Evolutionary conservation across 2,888 invertebrate species (phyloP), one percentile per base, ranked within the genome.

Genomic region (Drosophila greeni): DNA sequence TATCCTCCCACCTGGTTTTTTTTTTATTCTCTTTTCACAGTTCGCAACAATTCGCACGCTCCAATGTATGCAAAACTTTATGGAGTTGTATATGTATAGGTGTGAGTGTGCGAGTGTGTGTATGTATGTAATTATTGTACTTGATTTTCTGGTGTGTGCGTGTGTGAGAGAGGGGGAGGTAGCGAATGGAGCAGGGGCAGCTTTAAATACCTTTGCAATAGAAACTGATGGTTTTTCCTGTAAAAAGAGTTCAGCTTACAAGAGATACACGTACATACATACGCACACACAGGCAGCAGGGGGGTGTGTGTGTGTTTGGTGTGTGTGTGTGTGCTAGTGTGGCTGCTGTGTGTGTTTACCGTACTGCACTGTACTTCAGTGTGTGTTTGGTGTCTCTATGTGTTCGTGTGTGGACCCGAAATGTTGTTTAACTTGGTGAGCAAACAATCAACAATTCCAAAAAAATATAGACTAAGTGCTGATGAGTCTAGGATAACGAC

Each of bases 171-270:
- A 29, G 67, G 18, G 39, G 39, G 31, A 20, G 2, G 2, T 2
- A 9, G 51, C 39, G 34, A 16, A 26, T 45, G 69, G 26, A 40
- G 52, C 34, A 57, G 56, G 78, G 78, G 85, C 83, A 84, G 82
- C 75, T 76, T 81, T 82, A 86, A 85, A 84, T 85, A 85, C 86
- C 86, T 85, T 79, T 76, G 83, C 74, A 85, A 85, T 72, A 84
- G 74, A 85, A 85, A 85, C 72, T 85, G 86, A 83, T 86, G 85
- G 74, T 86, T 86, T 82, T 86, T 85, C 86, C 86, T 86, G 85
- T 70, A 85, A 86, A 75, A 81, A 86, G 79, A 86, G 82, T 76
- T 74, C 62, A 82, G 84, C 84, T 81, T 81, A 79, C 84, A 84
- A 82, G 70, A 78, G 64, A 66, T 61, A 82, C 77, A 80, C 52